Evolutionary conservation across 2,888 invertebrate genomes (phyloP), one percentile per base, ranked within the genome.

Genomic region (Mythimna lalbum): DNA sequence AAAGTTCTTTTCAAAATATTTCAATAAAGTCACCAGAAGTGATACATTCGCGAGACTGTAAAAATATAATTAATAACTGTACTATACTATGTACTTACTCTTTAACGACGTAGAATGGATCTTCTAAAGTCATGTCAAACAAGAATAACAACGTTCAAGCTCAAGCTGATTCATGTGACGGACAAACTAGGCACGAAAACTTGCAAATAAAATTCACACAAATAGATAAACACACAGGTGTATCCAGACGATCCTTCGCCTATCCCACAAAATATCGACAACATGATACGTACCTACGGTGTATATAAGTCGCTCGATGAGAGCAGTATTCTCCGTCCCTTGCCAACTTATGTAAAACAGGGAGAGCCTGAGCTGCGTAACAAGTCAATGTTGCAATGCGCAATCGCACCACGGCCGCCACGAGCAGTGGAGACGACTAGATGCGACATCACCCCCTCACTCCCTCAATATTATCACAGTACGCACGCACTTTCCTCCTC

Each of bases 101-200:
- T 97, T 99, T 99, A 89, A 99, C 99, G 95, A 99, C 99, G 97
- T 99, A 99, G 97, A 99, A 99, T 85, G 99, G 99, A 97, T 99
- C 99, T 97, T 99, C 99, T 96, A 99, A 97, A 97, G 99, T 98
- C 99, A 99, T 99, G 97, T 97, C 98, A 97, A 96, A 96, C 90
- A 94, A 92, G 89, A 94, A 88, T 77, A 88, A 87, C 81, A 84
- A 86, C 82, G 86, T 79, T 73, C 86, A 86, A 87, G 80, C 83
- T 78, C 85, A 88, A 91, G 84, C 83, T 85, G 89, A 90, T 86
- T 88, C 95, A 95, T 95, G 92, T 90, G 93, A 93, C 83, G 85
- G 68, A 73, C 71, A 70, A 76, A 78, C 55, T 67, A 63, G 71
- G 64, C 83, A 86, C 84, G 68, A 77, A 79, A 73, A 82, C 64